Evolutionary conservation across 2,797 vertebrate genomes (phyloP), one percentile per base, ranked within the genome.

Genomic region (Varecia variegata): DNA sequence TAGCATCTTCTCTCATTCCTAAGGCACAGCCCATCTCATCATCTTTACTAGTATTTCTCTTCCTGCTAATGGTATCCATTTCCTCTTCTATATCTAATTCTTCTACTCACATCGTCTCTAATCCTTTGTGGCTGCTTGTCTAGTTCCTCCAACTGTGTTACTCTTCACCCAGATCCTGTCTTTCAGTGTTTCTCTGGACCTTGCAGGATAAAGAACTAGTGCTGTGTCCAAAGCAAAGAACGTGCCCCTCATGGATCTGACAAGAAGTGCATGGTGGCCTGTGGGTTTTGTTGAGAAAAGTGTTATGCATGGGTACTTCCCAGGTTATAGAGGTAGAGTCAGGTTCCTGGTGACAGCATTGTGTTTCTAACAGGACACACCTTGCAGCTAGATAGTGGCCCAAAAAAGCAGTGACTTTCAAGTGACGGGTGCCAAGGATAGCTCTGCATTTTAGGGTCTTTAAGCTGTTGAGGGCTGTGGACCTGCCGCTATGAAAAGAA

Each of bases 41-140:
- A 0, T 93, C 98, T 17, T 98, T 95, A 89, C 84, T 99, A 77
- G 94, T 97, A 9, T n/a, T 96, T 77, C 32, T 97, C 32, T 74
- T 97, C 47, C 91, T 96, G 30, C 97, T 97, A 11, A 97, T 97
- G 45, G 95, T 84, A 7, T 97, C 93, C 0, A 92, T 95, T 2
- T 97, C 96, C 0, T 98, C 98, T 1, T 99, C 99, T 12, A 99
- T 98, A 81, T 99, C 99, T 5, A 98, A 99, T 60, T 99, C 99
- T 6, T 99, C 99, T 96, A 99, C 99, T 98, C 99, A 94, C 99
- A 99, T 99, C 32, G 98, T 99, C 97, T 99, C 99, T 80, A 99
- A 97, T 98, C 40, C 97, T 99, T 95, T 98, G 99, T 97, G 99
- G 98, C 97, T 99, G 99, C 43, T 97, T 98, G 54, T 98, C 98